Conservation (phyloP, 2,797 vertebrate species). For the Centroberyx gerrardi region DNA sequence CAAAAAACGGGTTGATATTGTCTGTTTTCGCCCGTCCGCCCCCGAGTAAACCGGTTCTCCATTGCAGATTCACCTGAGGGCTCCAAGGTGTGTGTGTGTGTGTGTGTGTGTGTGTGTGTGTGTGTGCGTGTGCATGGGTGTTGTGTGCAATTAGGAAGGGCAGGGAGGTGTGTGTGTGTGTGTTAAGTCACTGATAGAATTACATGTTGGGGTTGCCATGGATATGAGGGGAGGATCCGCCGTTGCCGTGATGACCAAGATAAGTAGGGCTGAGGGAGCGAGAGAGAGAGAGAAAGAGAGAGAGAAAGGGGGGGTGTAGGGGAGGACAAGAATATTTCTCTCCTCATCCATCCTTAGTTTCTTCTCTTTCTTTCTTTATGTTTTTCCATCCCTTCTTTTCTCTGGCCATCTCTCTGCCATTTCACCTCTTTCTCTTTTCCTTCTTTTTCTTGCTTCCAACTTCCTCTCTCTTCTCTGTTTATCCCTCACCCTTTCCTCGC, state of each 20-base stretch:
- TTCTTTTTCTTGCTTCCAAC: constrained; percentile 2
- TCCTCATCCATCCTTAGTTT: background rate
- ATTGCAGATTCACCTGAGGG: constrained; percentile 58
- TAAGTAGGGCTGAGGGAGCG: background rate
- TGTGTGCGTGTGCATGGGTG: constrained; percentile 25
- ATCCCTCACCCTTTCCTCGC: background rate
- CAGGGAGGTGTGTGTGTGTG: constrained; percentile 17
- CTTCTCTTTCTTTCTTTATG: background rate
- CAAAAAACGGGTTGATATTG: constrained; percentile 4
- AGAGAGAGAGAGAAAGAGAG: constrained; percentile 12
- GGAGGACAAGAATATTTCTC: background rate
- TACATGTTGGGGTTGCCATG: constrained; percentile 38
- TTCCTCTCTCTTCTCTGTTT: background rate
- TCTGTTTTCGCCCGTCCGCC: constrained; percentile 32
- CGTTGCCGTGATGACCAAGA: constrained; percentile 3
- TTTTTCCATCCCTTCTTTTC: background rate
- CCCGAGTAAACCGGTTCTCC: constrained; percentile 20
- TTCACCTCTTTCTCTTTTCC: no score
- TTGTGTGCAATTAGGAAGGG: background rate
- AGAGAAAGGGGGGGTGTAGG: background rate
- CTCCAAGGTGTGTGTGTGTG: constrained; percentile 28
- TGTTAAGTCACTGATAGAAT: constrained; percentile 48
- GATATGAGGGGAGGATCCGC: constrained; percentile 40
- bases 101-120: constrained; percentile 30
- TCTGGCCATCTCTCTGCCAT: background rate